These are phyloP conservation scores for Vesta saturnalis DNA, from an alignment of 2,888 invertebrate species.

Conservation along the genomic window DNA sequence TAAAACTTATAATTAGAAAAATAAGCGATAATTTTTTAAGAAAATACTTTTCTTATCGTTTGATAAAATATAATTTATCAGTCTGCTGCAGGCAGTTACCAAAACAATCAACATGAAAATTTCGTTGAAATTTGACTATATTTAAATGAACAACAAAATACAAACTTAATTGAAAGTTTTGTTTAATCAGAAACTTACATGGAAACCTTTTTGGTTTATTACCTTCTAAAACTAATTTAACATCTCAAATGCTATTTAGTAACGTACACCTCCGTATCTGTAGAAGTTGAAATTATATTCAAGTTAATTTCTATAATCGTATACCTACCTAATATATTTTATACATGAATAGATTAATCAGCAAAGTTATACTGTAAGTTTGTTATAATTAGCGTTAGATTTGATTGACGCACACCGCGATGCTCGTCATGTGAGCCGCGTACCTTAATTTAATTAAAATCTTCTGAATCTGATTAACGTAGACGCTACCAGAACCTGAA, in stretches of 20 bases:
- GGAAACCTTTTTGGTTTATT: background rate
- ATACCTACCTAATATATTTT: constrained; percentile 38
- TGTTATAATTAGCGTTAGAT: constrained; percentile 45
- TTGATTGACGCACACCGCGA: constrained; percentile 44
- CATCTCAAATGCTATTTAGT: constrained; percentile 8
- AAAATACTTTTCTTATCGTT: background rate
- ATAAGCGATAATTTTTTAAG: no score
- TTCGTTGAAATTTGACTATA: background rate
- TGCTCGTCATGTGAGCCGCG: constrained; percentile 39
- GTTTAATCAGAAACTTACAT: background rate
- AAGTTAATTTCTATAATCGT: constrained; percentile 36
- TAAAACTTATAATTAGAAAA: no score
- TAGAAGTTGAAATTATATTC: constrained; percentile 23
- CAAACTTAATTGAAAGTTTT: background rate
- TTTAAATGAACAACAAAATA: background rate
- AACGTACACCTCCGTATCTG: background rate
- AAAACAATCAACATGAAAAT: background rate
- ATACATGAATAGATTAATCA: constrained; percentile 40
- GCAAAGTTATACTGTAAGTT: constrained; percentile 42
- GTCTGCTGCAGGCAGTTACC: background rate
- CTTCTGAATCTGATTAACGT: constrained; percentile 36
- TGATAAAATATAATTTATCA: background rate
- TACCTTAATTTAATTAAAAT: constrained; percentile 47
- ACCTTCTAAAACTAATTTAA: constrained; percentile 17
- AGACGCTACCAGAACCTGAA: constrained; percentile 26